These are phyloP conservation scores for Phylloscopus trochilus DNA, from an alignment of 2,113 vertebrate genomes.

Conservation along the genomic window DNA sequence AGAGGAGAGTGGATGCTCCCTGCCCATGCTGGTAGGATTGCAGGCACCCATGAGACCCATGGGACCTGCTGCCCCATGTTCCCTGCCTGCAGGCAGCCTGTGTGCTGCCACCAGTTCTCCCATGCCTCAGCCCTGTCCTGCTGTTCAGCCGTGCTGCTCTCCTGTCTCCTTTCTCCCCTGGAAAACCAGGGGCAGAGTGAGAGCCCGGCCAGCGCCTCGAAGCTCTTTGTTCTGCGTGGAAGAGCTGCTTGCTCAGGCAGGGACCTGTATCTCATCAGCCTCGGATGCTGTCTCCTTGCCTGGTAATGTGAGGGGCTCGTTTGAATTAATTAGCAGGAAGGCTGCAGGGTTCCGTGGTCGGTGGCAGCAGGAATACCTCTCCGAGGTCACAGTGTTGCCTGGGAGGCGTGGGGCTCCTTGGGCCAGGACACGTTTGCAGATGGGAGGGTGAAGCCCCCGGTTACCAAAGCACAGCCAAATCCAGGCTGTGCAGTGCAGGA, in stretches of 20 bases:
- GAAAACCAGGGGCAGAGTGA: background rate
- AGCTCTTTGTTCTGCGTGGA: slow-evolving; percentile 12
- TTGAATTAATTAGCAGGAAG: slow-evolving; percentile 15
- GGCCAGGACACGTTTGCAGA: rapidly evolving
- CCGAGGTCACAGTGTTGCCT: background rate
- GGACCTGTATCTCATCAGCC: slow-evolving; percentile 25
- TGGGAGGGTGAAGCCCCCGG: background rate
- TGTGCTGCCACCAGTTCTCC: background rate
- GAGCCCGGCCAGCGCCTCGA: background rate
- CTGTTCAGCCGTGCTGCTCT: background rate
- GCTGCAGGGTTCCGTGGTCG: background rate
- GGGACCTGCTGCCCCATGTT: rapidly evolving
- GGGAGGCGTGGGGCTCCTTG: background rate
- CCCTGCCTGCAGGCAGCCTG: background rate
- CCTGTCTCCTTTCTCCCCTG: background rate
- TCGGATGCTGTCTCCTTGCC: background rate
- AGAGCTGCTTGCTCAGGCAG: background rate
- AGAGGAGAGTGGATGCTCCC: background rate
- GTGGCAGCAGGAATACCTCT: background rate
- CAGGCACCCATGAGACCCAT: background rate
- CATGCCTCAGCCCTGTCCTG: background rate
- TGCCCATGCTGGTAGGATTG: background rate
- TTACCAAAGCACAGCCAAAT: background rate
- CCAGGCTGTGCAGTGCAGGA: rapidly evolving
- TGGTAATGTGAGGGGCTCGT: background rate